Base-by-base conservation (phyloP, 2,797 vertebrate genomes). In the Gallinago nigripennis region DNA sequence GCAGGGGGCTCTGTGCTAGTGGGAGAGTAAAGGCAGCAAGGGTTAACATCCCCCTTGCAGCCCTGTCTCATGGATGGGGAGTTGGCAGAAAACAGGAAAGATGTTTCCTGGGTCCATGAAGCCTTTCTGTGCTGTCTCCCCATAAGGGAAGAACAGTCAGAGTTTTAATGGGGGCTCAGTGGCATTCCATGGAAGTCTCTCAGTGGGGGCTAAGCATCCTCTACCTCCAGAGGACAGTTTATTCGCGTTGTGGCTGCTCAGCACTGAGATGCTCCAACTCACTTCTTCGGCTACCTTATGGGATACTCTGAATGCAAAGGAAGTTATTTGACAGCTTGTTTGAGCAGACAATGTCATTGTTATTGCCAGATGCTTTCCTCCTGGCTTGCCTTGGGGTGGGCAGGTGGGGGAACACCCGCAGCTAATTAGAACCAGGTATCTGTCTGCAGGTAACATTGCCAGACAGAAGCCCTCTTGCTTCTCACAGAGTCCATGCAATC, bases 401-500 rank as follows among this genome's bases (percentile, higher is more conserved):
- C 70, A 76, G 43, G 63, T 2, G 3, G 57, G 70, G 51, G 57
- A 51, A 48, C 66, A 45, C 27, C 56, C 24, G 13, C 30, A 60
- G 51, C 24, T 94, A 68, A 96, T n/a, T 39, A 45, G 72, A 95
- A 97, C 12, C 75, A 73, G 70, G 53, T 41, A 58, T 82, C 61
- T 51, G n/a, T 33, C 54, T 91, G 90, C 72, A 84, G 92, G 61
- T 82, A 27, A 3, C 23, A 2, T 24, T 82, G 84, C 91, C 92
- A 96, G 94, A 94, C 95, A 93, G 95, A 91, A 97, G 93, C 91
- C 61, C 53, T 53, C 53, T 33, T 64, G 86, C 77, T 8, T 85
- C 83, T 80, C 25, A 0, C 61, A 9, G 68, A 61, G 50, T 19
- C 93, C 87, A 30, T 6, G 24, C 35, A 31, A 18, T 46, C 82